Evolutionary conservation across 2,797 vertebrate species (phyloP).

Genomic region (Lithobates sylvaticus): DNA sequence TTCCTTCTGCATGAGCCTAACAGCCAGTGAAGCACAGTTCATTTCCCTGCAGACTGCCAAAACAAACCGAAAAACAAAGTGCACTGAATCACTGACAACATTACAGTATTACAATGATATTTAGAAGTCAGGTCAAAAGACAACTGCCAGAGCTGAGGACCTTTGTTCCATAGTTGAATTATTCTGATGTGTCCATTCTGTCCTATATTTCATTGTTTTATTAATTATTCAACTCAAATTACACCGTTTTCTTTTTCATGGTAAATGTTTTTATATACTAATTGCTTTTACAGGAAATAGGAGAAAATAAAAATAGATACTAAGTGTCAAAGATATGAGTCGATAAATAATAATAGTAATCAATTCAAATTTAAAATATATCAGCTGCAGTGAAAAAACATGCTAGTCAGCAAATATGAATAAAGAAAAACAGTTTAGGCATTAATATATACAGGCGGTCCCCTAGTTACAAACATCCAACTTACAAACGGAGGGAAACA

Average conservation of each 20-base stretch:
- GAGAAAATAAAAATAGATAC: too few species aligned
- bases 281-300: too few species aligned
- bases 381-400: too few species aligned
- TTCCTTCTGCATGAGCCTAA: constrained; percentile 11
- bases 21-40: constrained; percentile 35
- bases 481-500: too few species aligned
- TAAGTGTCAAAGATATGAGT: too few species aligned
- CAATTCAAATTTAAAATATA: too few species aligned
- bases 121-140: constrained; percentile 4
- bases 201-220: background rate
- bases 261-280: too few species aligned
- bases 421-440: too few species aligned
- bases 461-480: too few species aligned
- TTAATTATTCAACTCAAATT: background rate
- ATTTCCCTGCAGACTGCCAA: constrained; percentile 32
- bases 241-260: background rate
- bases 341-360: too few species aligned
- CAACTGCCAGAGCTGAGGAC: background rate
- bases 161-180: constrained; percentile 8
- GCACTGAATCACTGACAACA: constrained; percentile 36
- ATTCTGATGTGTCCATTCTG: background rate
- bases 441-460: too few species aligned
- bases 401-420: too few species aligned
- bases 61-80: constrained; percentile 49
- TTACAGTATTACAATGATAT: constrained; percentile 55